phyloP scores from a whole-genome alignment of 2,888 invertebrate genomes.

The Pandemis heparana region DNA sequence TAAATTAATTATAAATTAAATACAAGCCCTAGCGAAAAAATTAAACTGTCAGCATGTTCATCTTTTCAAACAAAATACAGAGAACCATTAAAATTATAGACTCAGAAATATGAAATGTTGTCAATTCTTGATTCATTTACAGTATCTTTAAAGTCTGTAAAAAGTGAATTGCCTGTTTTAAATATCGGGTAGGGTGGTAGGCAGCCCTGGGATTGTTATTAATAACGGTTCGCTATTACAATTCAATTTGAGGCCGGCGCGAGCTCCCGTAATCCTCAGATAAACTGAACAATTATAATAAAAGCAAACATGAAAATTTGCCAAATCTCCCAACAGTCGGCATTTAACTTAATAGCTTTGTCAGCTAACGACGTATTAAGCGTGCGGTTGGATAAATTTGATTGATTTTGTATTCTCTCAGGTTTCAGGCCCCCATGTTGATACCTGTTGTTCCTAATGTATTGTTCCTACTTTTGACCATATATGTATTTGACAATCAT shows the following conservation, averaged over 20 bases:
- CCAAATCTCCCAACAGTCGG: conserved; percentile 69
- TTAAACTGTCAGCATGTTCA: no score
- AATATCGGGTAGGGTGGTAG: conserved; percentile 31
- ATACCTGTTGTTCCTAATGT: background rate
- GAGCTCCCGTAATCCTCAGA: conserved; percentile 76
- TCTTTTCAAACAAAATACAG: no score
- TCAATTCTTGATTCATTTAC: no score
- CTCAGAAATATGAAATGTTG: no score
- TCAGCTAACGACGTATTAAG: conserved; percentile 56
- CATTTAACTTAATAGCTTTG: conserved; percentile 71
- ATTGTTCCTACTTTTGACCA: background rate
- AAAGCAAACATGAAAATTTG: conserved; percentile 81
- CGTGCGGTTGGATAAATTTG: conserved; percentile 19
- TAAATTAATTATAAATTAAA: no score
- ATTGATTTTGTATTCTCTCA: background rate
- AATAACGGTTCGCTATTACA: conserved; percentile 82
- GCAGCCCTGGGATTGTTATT: conserved; percentile 76
- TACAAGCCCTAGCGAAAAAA: no score
- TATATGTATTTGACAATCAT: background rate
- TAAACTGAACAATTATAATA: conserved; percentile 83
- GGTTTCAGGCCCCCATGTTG: conserved; percentile 6
- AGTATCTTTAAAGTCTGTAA: no score
- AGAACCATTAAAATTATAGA: no score
- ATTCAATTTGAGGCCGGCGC: conserved; percentile 78
- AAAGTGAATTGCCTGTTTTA: no score